Evolutionary conservation across 1,140 invertebrate species (phyloP).

Genomic region (Halyomorpha halys): DNA sequence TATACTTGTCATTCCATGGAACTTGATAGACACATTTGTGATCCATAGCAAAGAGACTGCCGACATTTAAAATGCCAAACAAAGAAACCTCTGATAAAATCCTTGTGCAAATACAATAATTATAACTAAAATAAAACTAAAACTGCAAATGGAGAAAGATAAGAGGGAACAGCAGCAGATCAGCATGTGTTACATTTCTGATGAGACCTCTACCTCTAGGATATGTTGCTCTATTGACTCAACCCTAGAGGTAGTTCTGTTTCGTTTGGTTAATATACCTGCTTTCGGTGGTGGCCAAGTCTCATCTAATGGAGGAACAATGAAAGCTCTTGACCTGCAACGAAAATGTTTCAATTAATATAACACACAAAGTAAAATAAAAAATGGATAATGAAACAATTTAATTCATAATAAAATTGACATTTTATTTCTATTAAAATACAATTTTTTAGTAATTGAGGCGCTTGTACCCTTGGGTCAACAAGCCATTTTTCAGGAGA

Average conservation of each 20-base stretch:
- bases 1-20: neutral
- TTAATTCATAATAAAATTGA: no score
- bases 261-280: slow-evolving; percentile 1
- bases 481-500: no score
- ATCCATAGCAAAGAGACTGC: neutral
- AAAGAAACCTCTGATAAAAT: slow-evolving; percentile 1
- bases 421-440: no score
- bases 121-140: neutral
- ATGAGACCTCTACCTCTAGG: slow-evolving; percentile 3
- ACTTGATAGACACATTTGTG: neutral
- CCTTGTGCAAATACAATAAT: no score
- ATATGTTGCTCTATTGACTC: neutral
- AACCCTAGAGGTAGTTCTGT: neutral
- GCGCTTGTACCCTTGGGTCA: no score
- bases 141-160: slow-evolving; percentile 1
- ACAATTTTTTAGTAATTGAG: no score
- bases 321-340: slow-evolving; percentile 30
- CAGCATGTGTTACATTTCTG: slow-evolving; percentile 5
- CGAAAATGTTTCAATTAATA: slow-evolving; percentile 21
- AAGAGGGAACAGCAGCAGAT: slow-evolving; percentile 13
- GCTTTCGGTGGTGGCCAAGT: slow-evolving; percentile 38
- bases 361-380: slow-evolving; percentile 32
- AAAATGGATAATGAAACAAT: no score
- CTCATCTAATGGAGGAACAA: slow-evolving; percentile 39
- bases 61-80: neutral